Base-by-base conservation (phyloP, 1,140 invertebrate genomes). In the Mercenaria mercenaria region DNA sequence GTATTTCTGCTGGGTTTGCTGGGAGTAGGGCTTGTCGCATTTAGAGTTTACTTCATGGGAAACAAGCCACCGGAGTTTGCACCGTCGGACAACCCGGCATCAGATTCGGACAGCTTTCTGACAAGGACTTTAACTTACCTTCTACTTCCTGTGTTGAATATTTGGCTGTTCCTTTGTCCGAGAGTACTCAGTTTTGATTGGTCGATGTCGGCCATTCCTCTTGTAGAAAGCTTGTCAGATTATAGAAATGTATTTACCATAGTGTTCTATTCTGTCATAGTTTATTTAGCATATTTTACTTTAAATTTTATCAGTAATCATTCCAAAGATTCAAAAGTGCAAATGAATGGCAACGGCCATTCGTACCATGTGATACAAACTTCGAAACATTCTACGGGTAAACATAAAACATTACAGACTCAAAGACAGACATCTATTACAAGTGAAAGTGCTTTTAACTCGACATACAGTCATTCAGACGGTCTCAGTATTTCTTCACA, bases 141-240 rank as follows among this genome's bases (percentile, higher is more conserved):
- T 95, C 99, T 99, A 96, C 97, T 99, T 89, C 97, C 98, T 64
- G 97, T 98, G 43, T 96, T 99, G 34, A 99, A 99, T 96, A 96
- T 98, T 37, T 99, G 98, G 98, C 96, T 99, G 64, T 96, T 99
- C 69, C 96, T 99, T 39, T 98, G 98, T 95, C 99, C 99, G 20
- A 97, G 97, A 92, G 97, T 98, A 93, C 97, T 99, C 23, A 99
- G 99, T 96, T 99, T 99, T 96, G 99, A 99, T 96, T 99, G 99
- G 99, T 99, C 99, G 52, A 99, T 99, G 99, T 98, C 98, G 39
- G 99, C 99, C 32, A 97, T 99, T 88, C 98, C 98, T 0, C 95
- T 99, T n/a, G 96, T 99, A 29, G 97, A 98, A 91, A 97, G 97
- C 43, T 97, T 98, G 91, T 91, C 96, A 0, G 99, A 99, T 96